A percentile compares a stretch with the other conserved stretches of the same genome.
These are phyloP conservation scores for Epinotia bilunana DNA, from an alignment of 2,888 invertebrate species.

Conservation along the genomic window DNA sequence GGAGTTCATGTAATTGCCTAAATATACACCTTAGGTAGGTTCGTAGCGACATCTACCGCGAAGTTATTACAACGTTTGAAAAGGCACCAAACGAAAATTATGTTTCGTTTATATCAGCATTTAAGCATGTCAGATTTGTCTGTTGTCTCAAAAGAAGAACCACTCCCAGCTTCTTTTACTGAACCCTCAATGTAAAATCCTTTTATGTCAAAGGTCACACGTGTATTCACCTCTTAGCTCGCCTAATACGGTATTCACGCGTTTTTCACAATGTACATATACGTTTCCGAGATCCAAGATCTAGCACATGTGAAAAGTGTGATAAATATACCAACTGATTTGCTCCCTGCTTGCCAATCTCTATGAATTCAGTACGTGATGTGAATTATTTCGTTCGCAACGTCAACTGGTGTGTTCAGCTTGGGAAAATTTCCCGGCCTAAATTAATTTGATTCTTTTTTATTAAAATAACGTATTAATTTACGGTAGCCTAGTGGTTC, in stretches of 20 bases:
- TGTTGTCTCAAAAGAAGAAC: too few relatives aligned
- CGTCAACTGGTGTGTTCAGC: slow-evolving; percentile 29
- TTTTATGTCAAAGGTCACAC: background rate
- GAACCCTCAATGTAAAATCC: background rate
- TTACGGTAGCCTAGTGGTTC: too few relatives aligned
- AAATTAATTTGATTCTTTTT: background rate
- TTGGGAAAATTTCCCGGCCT: background rate
- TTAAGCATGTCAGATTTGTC: too few relatives aligned
- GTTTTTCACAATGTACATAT: slow-evolving; percentile 19
- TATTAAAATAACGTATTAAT: too few relatives aligned
- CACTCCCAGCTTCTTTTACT: too few relatives aligned
- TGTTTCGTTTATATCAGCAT: too few relatives aligned
- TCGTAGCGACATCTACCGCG: too few relatives aligned
- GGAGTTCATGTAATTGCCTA: too few relatives aligned
- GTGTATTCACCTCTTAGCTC: background rate
- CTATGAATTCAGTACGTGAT: slow-evolving; percentile 42
- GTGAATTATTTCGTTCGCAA: slow-evolving; percentile 37
- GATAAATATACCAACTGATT: slow-evolving; percentile 43
- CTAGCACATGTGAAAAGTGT: slow-evolving; percentile 11
- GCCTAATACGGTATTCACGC: slow-evolving; percentile 19
- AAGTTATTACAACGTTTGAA: too few relatives aligned
- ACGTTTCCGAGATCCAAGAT: slow-evolving; percentile 23
- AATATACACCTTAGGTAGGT: too few relatives aligned
- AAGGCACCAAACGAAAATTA: too few relatives aligned
- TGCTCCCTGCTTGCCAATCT: slow-evolving; percentile 42